Evolutionary conservation across 2,113 vertebrate species (phyloP), one percentile per base, ranked within the genome.

Genomic region (Lycaon pictus): DNA sequence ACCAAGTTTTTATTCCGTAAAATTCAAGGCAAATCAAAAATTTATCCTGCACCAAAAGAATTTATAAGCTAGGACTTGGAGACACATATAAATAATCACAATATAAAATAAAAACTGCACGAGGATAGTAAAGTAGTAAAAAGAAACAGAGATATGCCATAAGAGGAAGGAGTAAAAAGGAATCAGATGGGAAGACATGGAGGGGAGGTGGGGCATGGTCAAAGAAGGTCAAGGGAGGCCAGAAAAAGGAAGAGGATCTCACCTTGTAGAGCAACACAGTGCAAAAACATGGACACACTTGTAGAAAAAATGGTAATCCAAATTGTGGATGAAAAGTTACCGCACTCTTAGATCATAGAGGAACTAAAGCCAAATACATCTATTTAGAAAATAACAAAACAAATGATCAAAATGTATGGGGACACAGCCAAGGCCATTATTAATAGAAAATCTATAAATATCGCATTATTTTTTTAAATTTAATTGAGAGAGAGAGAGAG

Each of bases 11-110:
- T 87, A 65, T 11, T 89, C 23, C 29, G 1, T 92, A 83, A 90
- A 95, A 80, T 90, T 84, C 32, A 95, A 92, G 25, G 4, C 7
- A 93, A 83, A 58, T 85, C n/a, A 96, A 83, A 91, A 56, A 58
- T 35, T 56, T 55, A n/a, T 74, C 20, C 20, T 35, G 8, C 6
- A 77, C 35, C 56, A 83, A 37, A 81, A 56, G 35, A 67, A 48
- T 51, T 83, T 65, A 62, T 5, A 88, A 67, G 5, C 20, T 60
- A 80, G 22, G 48, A 58, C 63, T 60, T 80, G 43, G 3, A 79
- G 10, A 79, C 11, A 56, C 19, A 48, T 37, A 22, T 79, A 74
- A 62, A 74, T 76, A 88, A 79, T 89, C 48, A 72, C 69, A 76
- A 53, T 92, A 35, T 29, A 93, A 51, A 77, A 89, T 71, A 48